Percentiles rank a stretch among this genome's conserved stretches.
phyloP scores from a whole-genome alignment of 2,888 invertebrate species.

The Rhamnusium bicolor region DNA sequence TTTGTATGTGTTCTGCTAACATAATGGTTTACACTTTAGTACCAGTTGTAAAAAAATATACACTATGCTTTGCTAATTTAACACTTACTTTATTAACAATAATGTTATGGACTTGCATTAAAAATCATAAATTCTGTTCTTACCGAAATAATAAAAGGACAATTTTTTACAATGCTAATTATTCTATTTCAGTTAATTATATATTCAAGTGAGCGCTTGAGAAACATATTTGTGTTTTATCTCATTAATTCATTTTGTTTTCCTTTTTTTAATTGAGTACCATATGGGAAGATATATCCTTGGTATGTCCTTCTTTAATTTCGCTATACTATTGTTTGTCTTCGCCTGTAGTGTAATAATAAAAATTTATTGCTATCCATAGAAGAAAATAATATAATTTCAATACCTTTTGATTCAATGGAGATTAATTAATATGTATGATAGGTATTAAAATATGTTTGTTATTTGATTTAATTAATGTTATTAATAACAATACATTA shows the following conservation, averaged over 20 bases:
- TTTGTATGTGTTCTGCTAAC: too few species aligned
- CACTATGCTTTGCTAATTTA: too few species aligned
- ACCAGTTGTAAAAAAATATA: too few species aligned
- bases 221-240: neutral
- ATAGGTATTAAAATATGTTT: neutral
- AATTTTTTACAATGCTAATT: too few species aligned
- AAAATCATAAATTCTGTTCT: too few species aligned
- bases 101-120: too few species aligned
- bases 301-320: slow-evolving; percentile 7
- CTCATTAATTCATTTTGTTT: neutral
- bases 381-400: slow-evolving; percentile 11
- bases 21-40: too few species aligned
- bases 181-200: neutral
- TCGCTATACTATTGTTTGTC: slow-evolving; percentile 3
- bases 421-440: neutral
- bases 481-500: neutral
- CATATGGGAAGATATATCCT: slow-evolving; percentile 17
- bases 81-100: too few species aligned
- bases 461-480: neutral
- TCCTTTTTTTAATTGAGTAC: neutral
- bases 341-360: neutral
- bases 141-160: too few species aligned
- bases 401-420: neutral
- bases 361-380: neutral
- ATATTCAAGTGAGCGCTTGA: neutral